These are phyloP conservation scores for Discoglossus pictus DNA, from an alignment of 2,797 vertebrate species.

Conservation along the genomic window DNA sequence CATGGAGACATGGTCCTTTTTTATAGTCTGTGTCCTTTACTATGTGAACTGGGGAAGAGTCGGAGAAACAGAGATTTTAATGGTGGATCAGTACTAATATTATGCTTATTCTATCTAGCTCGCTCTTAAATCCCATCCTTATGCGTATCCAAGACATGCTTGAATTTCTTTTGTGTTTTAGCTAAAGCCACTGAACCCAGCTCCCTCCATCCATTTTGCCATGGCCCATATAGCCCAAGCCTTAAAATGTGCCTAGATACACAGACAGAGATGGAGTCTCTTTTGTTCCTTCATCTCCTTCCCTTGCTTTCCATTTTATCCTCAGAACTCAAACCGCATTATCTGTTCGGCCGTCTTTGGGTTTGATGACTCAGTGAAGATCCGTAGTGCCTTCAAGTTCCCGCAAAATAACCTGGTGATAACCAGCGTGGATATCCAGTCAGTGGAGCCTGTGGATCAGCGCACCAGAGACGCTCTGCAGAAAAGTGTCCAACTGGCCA, in stretches of 20 bases:
- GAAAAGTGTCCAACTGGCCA: constrained; percentile 90
- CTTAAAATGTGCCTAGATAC: background rate
- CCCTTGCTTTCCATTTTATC: background rate
- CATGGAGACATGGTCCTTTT: too few relatives aligned
- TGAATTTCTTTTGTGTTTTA: too few relatives aligned
- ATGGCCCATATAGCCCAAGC: background rate
- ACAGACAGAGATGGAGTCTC: too few relatives aligned
- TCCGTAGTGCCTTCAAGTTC: constrained; percentile 73
- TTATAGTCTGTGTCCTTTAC: too few relatives aligned
- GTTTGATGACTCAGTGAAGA: constrained; percentile 74
- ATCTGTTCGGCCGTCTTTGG: constrained; percentile 87
- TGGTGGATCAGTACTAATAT: too few relatives aligned
- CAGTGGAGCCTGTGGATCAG: constrained; percentile 90
- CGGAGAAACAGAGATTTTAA: too few relatives aligned
- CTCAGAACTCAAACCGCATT: constrained; percentile 84
- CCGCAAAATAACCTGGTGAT: constrained; percentile 82
- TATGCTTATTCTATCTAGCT: too few relatives aligned
- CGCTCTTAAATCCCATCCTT: too few relatives aligned
- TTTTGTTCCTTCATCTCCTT: background rate
- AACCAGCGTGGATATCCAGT: constrained; percentile 90
- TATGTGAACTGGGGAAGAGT: too few relatives aligned
- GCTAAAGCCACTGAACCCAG: too few relatives aligned
- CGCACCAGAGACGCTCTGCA: constrained; percentile 85
- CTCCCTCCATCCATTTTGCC: background rate
- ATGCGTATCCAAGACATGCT: too few relatives aligned